Conservation (phyloP, 2,113 vertebrate species). For the Heliornis fulica region DNA sequence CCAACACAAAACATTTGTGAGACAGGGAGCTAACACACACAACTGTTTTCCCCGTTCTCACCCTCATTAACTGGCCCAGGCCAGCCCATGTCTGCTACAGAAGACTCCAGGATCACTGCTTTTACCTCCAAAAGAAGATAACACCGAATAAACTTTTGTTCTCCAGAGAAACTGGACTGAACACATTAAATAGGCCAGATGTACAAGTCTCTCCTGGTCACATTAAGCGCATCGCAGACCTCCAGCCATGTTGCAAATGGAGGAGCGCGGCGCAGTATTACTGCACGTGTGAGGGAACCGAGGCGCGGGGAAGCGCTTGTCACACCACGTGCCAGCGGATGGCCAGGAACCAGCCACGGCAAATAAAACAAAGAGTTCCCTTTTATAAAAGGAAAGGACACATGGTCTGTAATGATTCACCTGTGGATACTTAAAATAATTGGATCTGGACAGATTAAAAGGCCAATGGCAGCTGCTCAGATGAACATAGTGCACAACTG, state of each 20-base stretch:
- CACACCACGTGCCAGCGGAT: neutral
- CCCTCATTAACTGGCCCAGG: neutral
- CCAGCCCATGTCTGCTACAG: neutral
- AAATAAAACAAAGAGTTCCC: neutral
- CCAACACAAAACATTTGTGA: neutral
- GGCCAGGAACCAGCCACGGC: neutral
- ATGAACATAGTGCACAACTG: neutral
- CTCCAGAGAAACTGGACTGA: neutral
- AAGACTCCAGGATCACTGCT: neutral
- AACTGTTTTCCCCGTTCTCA: neutral
- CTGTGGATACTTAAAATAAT: constrained; percentile 44
- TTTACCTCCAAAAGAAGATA: neutral
- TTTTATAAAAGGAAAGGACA: neutral
- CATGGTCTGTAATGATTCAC: constrained; percentile 1
- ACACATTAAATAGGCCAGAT: neutral
- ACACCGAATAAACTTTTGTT: neutral
- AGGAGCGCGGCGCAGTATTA: neutral
- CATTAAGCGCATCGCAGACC: neutral
- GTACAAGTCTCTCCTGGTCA: neutral
- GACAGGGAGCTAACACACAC: neutral
- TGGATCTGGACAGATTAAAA: constrained; percentile 29
- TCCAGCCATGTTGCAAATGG: neutral
- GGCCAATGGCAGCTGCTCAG: neutral
- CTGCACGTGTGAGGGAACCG: neutral
- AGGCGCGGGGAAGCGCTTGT: neutral